Percentiles rank a stretch among this genome's conserved stretches.
Evolutionary conservation across 2,888 invertebrate genomes (phyloP).

Genomic region (Pachydiplax longipennis): DNA sequence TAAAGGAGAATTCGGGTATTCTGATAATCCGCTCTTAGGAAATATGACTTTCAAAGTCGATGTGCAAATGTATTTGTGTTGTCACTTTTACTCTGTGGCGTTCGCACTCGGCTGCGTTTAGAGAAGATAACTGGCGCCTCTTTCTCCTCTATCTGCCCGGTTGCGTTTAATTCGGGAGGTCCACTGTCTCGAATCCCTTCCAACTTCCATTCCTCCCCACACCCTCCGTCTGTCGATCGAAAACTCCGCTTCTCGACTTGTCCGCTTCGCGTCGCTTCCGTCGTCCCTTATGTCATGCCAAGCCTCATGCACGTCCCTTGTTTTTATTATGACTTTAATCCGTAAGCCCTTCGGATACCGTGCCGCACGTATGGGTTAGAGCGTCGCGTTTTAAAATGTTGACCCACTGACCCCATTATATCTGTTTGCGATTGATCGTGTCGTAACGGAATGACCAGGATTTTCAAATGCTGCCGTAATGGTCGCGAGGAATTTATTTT

Average conservation of each 20-base stretch:
- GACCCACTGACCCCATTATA: constrained; percentile 25
- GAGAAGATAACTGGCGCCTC: background rate
- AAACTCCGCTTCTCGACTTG: background rate
- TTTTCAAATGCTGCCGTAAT: background rate
- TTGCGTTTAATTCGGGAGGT: background rate
- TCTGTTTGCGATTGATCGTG: constrained; percentile 32
- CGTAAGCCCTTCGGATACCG: background rate
- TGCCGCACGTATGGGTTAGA: background rate
- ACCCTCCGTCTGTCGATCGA: background rate
- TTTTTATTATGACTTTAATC: background rate
- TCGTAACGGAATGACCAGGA: constrained; percentile 26
- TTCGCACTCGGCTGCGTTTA: background rate
- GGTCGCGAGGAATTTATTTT: background rate
- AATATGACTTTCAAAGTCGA: too few relatives aligned
- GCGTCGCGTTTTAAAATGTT: constrained; percentile 11
- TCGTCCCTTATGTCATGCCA: background rate
- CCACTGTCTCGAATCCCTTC: too few relatives aligned
- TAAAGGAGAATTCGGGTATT: too few relatives aligned
- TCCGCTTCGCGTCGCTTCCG: background rate
- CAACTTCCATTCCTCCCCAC: background rate
- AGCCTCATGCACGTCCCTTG: background rate
- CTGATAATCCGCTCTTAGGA: too few relatives aligned
- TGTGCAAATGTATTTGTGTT: too few relatives aligned
- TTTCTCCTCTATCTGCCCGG: background rate
- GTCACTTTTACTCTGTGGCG: background rate